Base-by-base conservation (phyloP, 2,113 vertebrate genomes). In the Prunella himalayana region DNA sequence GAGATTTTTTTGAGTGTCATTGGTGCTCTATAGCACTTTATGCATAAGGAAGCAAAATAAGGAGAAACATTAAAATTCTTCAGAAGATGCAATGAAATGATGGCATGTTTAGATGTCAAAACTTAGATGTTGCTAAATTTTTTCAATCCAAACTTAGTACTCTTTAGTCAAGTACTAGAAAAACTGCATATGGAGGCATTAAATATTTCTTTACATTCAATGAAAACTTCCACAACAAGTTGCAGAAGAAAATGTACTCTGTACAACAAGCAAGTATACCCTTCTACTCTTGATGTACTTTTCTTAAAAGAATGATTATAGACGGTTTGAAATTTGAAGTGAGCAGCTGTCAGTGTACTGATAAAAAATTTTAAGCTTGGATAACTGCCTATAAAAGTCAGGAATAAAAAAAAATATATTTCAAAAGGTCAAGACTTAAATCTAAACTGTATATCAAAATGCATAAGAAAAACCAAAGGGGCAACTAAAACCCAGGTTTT, bases 181-280 rank as follows among this genome's bases (percentile, higher is more conserved):
- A 69, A 81, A 14, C 35, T 69, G 60, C 0, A 0, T 28, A 27
- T 28, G 6, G 25, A 22, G 15, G 8, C 1, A 13, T 41, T 77
- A 81, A 89, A 37, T 57, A 59, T 31, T 72, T 69, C 15, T 63
- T 56, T 44, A 49, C 1, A 6, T 82, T 81, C 19, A 61, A 0
- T 61, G 37, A 65, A 65, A 71, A 15, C 8, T 68, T 86, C 13
- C 25, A 57, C 54, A 33, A 6, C 25, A 66, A 60, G 2, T 53
- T 92, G 20, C 6, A 57, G 28, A 18, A 73, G 10, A 84, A 93
- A 78, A 49, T 19, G 15, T 73, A 13, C 18, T 54, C 44, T 45
- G 6, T 33, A n/a, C 1, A 5, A 47, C 7, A 85, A 68, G 12
- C 6, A 88, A 68, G 13, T 45, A 50, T 42, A 68, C 8, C 11